Conservation (phyloP, 1,140 invertebrate species). For the Samia ricini region DNA sequence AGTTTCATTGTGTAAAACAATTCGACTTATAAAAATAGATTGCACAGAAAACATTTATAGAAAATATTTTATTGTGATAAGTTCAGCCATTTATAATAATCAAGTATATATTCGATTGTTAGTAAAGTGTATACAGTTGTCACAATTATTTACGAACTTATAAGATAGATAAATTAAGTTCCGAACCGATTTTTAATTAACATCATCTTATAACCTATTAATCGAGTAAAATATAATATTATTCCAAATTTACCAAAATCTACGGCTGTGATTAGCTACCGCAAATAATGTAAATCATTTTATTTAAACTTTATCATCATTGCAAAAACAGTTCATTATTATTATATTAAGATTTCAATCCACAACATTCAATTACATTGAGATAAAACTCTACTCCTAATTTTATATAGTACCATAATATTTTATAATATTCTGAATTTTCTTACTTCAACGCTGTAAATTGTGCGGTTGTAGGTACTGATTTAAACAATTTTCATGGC, state of each 20-base stretch:
- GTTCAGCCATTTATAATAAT: neutral
- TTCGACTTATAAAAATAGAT: slow-evolving; percentile 74
- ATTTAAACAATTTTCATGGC: slow-evolving; percentile 50
- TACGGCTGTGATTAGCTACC: neutral
- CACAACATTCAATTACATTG: slow-evolving; percentile 22
- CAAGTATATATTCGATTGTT: neutral
- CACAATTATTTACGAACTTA: no score
- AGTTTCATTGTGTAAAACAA: slow-evolving; percentile 42
- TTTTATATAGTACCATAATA: neutral
- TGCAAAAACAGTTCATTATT: neutral
- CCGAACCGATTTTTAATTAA: neutral
- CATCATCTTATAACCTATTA: neutral
- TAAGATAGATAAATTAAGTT: neutral
- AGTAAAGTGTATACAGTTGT: neutral
- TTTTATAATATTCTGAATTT: slow-evolving; percentile 21
- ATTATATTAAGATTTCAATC: slow-evolving; percentile 1
- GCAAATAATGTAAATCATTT: neutral
- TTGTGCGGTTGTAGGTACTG: slow-evolving; percentile 25
- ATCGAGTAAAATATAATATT: no score
- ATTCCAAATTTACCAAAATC: neutral
- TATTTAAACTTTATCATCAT: neutral
- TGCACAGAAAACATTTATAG: slow-evolving; percentile 66
- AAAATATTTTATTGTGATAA: slow-evolving; percentile 61
- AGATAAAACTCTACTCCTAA: neutral
- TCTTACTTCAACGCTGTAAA: slow-evolving; percentile 33